Conservation (phyloP, 2,113 vertebrate species). For the Phrynocephalus versicolor region DNA sequence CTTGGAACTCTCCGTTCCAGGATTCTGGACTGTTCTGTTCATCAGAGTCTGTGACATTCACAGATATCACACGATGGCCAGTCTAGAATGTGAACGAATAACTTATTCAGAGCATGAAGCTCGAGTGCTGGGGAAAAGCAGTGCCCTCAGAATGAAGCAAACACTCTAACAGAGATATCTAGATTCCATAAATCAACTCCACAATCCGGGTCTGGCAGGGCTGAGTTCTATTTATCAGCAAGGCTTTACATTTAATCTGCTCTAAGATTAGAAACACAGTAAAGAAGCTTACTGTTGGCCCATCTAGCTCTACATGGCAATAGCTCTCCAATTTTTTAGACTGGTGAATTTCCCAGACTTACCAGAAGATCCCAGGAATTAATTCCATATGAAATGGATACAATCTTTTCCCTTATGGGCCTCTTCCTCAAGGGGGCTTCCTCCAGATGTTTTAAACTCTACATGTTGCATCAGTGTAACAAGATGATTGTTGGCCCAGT, state of each 20-base stretch:
- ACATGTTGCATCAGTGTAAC: no score
- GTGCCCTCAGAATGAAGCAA: background rate
- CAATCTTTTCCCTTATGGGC: no score
- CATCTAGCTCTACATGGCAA: background rate
- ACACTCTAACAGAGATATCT: background rate
- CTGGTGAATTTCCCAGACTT: no score
- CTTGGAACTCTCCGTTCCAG: no score
- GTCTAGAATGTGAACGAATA: background rate
- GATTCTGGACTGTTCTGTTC: no score
- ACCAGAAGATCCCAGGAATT: no score
- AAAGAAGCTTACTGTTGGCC: background rate
- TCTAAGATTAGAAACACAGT: background rate
- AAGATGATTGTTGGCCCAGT: no score
- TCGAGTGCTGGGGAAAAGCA: background rate
- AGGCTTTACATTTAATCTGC: background rate
- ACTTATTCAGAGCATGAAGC: background rate
- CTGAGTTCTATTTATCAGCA: background rate
- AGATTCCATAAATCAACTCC: background rate
- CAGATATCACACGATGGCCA: background rate
- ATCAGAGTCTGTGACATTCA: background rate
- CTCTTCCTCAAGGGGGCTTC: no score
- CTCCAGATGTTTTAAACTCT: no score
- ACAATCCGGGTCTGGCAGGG: no score
- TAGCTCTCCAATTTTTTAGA: no score
- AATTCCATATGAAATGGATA: no score